Conservation (phyloP, 2,888 invertebrate species). For the Cheilosia grossa region DNA sequence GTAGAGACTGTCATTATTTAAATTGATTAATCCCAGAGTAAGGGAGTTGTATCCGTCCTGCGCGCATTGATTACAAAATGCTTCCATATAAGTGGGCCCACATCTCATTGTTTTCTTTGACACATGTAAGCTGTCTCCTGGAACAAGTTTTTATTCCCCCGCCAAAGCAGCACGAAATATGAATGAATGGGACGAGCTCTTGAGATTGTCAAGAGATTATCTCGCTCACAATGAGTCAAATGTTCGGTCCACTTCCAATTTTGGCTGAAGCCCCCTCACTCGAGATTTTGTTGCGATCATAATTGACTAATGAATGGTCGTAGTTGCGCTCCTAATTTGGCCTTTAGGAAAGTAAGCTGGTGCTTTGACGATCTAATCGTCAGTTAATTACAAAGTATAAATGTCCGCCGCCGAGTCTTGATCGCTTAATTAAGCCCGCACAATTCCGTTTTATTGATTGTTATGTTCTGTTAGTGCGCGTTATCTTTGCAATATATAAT, state of each 20-base stretch:
- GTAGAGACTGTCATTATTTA: constrained; percentile 47
- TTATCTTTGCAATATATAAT: constrained; percentile 48
- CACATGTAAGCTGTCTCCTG: constrained; percentile 10
- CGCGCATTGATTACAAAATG: constrained; percentile 30
- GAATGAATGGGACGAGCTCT: constrained; percentile 8
- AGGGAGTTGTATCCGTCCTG: constrained; percentile 41
- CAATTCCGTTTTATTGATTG: constrained; percentile 27
- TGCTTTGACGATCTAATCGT: constrained; percentile 33
- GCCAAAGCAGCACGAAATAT: neutral
- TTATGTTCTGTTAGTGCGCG: constrained; percentile 8
- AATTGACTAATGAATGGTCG: constrained; percentile 20
- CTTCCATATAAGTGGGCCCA: constrained; percentile 4
- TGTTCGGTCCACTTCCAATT: constrained; percentile 42
- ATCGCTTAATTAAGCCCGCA: constrained; percentile 29
- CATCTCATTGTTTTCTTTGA: constrained; percentile 23
- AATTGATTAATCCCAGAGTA: constrained; percentile 47
- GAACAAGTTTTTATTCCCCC: neutral
- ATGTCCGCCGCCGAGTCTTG: constrained; percentile 21
- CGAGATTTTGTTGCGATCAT: constrained; percentile 18
- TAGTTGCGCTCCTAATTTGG: constrained; percentile 43
- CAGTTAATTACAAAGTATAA: constrained; percentile 44
- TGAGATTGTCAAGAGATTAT: constrained; percentile 42
- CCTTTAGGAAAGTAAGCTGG: constrained; percentile 23
- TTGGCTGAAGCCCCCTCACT: constrained; percentile 8
- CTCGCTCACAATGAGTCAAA: constrained; percentile 24